Percentiles rank a stretch among this genome's conserved stretches.
These are phyloP conservation scores for Euura saliciscinereae DNA, from an alignment of 1,140 invertebrate genomes.

Conservation along the genomic window DNA sequence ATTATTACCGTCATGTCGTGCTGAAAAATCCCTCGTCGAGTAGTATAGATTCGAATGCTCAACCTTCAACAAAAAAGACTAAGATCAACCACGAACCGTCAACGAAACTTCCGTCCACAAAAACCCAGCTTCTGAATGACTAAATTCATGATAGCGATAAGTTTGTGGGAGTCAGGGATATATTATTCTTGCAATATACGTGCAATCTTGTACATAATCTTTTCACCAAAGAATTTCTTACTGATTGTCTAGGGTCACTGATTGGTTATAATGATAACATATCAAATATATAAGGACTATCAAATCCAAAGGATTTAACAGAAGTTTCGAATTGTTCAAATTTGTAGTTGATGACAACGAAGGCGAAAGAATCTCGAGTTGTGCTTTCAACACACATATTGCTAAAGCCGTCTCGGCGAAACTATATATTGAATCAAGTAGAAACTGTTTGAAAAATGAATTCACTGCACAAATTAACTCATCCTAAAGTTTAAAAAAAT, in stretches of 20 bases:
- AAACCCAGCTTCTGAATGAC: background rate
- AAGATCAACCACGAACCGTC: background rate
- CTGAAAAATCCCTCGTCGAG: background rate
- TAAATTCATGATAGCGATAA: background rate
- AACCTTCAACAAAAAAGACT: background rate
- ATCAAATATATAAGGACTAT: background rate
- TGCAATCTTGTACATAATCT: background rate
- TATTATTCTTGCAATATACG: too few relatives aligned
- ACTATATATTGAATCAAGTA: background rate
- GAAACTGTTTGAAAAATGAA: background rate
- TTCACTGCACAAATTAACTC: too few relatives aligned
- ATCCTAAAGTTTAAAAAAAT: too few relatives aligned
- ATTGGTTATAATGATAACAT: background rate
- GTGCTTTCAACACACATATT: background rate
- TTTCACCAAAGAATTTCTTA: background rate
- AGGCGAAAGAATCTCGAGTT: background rate
- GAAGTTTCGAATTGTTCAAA: background rate
- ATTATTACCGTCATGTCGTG: background rate
- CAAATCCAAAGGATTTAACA: background rate
- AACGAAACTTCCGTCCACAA: background rate
- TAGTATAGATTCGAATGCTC: background rate
- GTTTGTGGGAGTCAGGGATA: background rate
- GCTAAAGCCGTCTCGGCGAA: background rate
- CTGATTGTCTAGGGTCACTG: background rate
- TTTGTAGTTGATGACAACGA: background rate